phyloP scores from a whole-genome alignment of 1,140 invertebrate species.

The Cardiocondyla obscurior region DNA sequence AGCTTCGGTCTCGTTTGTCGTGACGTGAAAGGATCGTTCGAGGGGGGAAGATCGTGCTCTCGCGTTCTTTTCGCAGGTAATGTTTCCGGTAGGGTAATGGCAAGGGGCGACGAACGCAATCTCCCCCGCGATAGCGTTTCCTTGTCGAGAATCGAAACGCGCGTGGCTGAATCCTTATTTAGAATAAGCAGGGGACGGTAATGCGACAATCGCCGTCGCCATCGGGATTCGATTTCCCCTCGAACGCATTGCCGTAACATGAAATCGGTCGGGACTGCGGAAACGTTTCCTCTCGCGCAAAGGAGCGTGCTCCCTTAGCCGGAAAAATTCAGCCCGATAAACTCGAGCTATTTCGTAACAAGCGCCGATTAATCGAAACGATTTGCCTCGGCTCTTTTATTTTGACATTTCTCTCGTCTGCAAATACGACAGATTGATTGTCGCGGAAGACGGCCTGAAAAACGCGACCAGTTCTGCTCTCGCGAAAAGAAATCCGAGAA shows the following conservation, averaged over 20 bases:
- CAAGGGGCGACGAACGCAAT: conserved; percentile 34
- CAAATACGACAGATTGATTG: not conserved
- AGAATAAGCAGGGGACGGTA: conserved; percentile 31
- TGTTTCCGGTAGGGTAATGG: conserved; percentile 8
- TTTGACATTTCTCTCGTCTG: not conserved
- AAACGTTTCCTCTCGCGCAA: not conserved
- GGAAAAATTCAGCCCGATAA: conserved; percentile 28
- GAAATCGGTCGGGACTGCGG: conserved; percentile 24
- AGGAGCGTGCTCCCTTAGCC: conserved; percentile 1
- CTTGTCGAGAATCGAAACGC: conserved; percentile 15
- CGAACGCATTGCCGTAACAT: conserved; percentile 12
- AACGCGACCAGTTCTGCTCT: not conserved
- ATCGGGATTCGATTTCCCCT: conserved; percentile 1
- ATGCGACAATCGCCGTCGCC: conserved; percentile 15
- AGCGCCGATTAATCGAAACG: conserved; percentile 21
- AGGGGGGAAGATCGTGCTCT: not conserved
- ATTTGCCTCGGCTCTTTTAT: not conserved
- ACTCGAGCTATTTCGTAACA: not conserved
- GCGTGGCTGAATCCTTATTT: conserved; percentile 45
- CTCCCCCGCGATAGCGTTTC: conserved; percentile 38
- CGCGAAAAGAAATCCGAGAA: not conserved
- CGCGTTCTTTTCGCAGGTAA: conserved; percentile 9
- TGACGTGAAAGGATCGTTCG: not conserved
- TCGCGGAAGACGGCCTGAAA: not conserved
- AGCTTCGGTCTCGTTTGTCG: conserved; percentile 10